A percentile compares a stretch with the other conserved stretches of the same genome.
Conservation (phyloP, 2,888 invertebrate genomes). For the Drosophila suboccidentalis region DNA sequence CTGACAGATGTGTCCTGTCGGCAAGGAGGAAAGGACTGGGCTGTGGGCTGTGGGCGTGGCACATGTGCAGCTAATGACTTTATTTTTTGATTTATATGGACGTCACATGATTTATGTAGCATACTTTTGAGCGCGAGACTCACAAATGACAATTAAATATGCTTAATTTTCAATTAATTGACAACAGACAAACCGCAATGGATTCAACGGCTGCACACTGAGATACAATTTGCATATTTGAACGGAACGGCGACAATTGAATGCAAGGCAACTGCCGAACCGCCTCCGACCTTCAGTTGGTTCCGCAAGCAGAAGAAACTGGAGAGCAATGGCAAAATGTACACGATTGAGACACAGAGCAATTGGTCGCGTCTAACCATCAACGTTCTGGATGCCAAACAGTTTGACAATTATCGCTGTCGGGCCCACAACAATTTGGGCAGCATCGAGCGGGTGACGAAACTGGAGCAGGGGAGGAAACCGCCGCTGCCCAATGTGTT, state of each 20-base stretch:
- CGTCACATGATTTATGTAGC: constrained; percentile 44
- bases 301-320: constrained; percentile 82
- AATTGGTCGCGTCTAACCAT: constrained; percentile 83
- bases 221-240: constrained; percentile 84
- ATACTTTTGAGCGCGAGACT: constrained; percentile 22
- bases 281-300: constrained; percentile 87
- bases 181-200: constrained; percentile 84
- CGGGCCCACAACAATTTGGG: constrained; percentile 87
- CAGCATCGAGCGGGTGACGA: constrained; percentile 86
- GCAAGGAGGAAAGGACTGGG: not conserved
- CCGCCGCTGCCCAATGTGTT: constrained; percentile 86
- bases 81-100: constrained; percentile 65
- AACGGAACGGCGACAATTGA: constrained; percentile 87
- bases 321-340: constrained; percentile 77
- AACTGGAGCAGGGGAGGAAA: constrained; percentile 86
- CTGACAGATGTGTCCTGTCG: constrained; percentile 20
- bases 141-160: not conserved
- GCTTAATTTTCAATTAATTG: constrained; percentile 32
- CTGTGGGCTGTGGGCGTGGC: constrained; percentile 39
- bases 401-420: constrained; percentile 87
- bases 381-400: constrained; percentile 76
- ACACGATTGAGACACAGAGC: constrained; percentile 80
- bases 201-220: constrained; percentile 75
- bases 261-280: constrained; percentile 87
- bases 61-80: constrained; percentile 71